Percentiles rank a stretch among this genome's conserved stretches.
These are phyloP conservation scores for Nibea albiflora DNA, from an alignment of 2,113 vertebrate species.

Conservation along the genomic window DNA sequence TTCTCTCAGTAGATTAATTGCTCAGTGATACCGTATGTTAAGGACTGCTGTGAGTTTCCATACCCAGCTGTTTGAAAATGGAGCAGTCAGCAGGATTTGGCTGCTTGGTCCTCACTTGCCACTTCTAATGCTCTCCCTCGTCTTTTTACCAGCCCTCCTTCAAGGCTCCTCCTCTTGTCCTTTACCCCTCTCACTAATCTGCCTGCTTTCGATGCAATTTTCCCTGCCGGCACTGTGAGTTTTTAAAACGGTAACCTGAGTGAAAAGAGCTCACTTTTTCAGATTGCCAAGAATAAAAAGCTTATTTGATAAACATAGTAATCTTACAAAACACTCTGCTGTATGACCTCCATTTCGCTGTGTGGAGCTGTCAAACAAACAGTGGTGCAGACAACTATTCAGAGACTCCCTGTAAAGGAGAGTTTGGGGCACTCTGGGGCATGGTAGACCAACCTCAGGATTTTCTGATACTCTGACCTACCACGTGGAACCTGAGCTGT, in stretches of 20 bases:
- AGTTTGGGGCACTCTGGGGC: neutral
- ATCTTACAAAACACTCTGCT: neutral
- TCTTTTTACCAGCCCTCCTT: conserved; percentile 42
- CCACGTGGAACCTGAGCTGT: neutral
- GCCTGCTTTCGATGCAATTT: conserved; percentile 22
- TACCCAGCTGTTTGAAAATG: conserved; percentile 66
- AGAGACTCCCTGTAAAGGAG: neutral
- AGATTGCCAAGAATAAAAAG: neutral
- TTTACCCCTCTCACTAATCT: conserved; percentile 39
- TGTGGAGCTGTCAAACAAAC: neutral
- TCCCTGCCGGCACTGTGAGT: neutral
- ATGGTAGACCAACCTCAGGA: neutral
- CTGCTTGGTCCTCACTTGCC: conserved; percentile 43
- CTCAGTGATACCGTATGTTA: conserved; percentile 67
- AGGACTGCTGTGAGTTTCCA: conserved; percentile 67
- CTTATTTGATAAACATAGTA: neutral
- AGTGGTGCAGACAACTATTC: neutral
- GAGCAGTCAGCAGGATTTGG: conserved; percentile 69
- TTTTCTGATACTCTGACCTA: neutral
- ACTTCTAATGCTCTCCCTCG: conserved; percentile 37
- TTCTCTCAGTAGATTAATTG: conserved; percentile 68
- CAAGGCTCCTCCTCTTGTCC: conserved; percentile 31
- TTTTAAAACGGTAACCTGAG: neutral
- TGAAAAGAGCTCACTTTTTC: neutral
- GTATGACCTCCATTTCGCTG: too few species aligned